Evolutionary conservation across 2,797 vertebrate genomes (phyloP).

Genomic region (Acanthurus lineatus): DNA sequence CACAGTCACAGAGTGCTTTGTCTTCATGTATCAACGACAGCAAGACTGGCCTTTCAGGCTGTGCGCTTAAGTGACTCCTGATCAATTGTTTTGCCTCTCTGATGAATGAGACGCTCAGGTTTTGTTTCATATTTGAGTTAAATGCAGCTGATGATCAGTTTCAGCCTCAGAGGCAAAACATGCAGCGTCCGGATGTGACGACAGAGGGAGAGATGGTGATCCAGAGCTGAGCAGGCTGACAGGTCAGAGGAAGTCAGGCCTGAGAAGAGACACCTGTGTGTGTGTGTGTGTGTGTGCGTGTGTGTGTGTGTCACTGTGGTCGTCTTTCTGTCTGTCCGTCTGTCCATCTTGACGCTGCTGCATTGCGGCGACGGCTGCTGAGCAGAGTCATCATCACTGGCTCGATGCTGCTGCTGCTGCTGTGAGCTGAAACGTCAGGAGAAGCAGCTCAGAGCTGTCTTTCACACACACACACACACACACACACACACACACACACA

Average conservation of each 20-base stretch:
- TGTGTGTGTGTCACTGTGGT: neutral
- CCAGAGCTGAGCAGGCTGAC: constrained; percentile 11
- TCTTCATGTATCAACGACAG: neutral
- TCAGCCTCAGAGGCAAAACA: neutral
- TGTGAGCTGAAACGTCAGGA: constrained; percentile 35
- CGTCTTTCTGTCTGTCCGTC: neutral
- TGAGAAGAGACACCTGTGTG: neutral
- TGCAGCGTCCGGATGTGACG: constrained; percentile 6
- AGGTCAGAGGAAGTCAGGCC: constrained; percentile 1
- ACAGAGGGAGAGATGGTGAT: constrained; percentile 11
- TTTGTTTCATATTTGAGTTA: neutral
- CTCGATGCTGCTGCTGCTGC: constrained; percentile 7
- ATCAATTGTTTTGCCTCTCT: constrained; percentile 8
- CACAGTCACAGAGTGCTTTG: neutral
- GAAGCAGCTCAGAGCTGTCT: constrained; percentile 53
- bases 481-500: neutral
- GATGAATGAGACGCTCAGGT: neutral
- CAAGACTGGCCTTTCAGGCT: neutral
- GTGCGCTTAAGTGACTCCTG: neutral
- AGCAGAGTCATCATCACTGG: constrained; percentile 52
- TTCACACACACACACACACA: constrained; percentile 14
- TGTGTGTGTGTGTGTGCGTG: too few species aligned
- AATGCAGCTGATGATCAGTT: constrained; percentile 17
- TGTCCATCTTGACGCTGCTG: constrained; percentile 56
- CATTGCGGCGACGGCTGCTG: constrained; percentile 73